These are phyloP conservation scores for Plodia interpunctella DNA, from an alignment of 1,140 invertebrate species.

Conservation along the genomic window DNA sequence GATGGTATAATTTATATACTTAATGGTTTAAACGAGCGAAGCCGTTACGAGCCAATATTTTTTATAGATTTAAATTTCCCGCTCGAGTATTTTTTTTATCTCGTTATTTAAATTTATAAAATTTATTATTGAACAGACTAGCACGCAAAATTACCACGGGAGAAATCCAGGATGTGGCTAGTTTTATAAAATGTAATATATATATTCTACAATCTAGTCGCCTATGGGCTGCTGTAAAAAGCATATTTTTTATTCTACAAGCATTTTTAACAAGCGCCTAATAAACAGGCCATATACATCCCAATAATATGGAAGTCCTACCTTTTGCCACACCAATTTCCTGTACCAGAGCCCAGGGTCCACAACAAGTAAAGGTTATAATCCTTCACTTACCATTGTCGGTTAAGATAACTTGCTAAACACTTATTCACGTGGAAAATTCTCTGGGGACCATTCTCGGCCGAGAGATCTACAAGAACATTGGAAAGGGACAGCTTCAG, in stretches of 20 bases:
- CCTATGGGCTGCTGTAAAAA: neutral
- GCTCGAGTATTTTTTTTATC: too few relatives aligned
- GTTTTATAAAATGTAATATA: too few relatives aligned
- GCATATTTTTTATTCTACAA: neutral
- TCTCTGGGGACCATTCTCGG: neutral
- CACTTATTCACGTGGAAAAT: neutral
- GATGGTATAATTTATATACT: too few relatives aligned
- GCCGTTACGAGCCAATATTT: too few relatives aligned
- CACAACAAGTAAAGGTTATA: slow-evolving; percentile 4
- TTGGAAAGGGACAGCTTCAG: slow-evolving; percentile 35
- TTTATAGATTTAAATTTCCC: too few relatives aligned
- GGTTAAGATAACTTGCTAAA: slow-evolving; percentile 1
- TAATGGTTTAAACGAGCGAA: too few relatives aligned
- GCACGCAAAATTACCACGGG: too few relatives aligned
- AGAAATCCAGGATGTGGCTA: too few relatives aligned
- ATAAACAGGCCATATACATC: neutral
- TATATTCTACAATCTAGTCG: too few relatives aligned
- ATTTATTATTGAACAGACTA: too few relatives aligned
- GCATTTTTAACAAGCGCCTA: neutral
- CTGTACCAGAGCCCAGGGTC: slow-evolving; percentile 1
- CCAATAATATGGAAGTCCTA: neutral
- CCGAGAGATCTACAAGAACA: slow-evolving; percentile 19
- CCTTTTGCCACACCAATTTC: neutral
- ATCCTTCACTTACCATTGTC: slow-evolving; percentile 4
- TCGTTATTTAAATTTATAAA: too few relatives aligned